A percentile compares a stretch with the other conserved stretches of the same genome.
These are phyloP conservation scores for Halcyon smyrnensis DNA, from an alignment of 2,797 vertebrate genomes.

Conservation along the genomic window DNA sequence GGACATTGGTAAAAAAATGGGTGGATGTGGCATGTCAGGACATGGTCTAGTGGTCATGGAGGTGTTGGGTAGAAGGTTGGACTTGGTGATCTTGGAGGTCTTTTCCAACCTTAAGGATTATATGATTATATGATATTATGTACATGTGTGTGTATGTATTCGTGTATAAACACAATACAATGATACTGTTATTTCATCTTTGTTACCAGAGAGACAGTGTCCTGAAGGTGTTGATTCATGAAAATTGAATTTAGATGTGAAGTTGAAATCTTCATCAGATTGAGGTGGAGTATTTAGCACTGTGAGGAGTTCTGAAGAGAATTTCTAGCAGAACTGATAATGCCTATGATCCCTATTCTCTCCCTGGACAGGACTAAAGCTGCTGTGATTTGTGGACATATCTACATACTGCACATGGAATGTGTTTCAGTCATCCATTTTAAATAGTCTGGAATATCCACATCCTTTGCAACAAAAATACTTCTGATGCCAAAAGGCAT, in stretches of 20 bases:
- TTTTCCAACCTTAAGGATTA: too few species aligned
- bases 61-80: too few species aligned
- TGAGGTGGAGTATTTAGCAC: not conserved
- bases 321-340: not conserved
- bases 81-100: too few species aligned
- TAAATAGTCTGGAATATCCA: not conserved
- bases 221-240: not conserved
- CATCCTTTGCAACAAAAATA: not conserved
- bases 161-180: not conserved
- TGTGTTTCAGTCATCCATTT: not conserved
- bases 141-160: not conserved
- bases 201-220: not conserved
- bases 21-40: too few species aligned
- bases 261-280: not conserved
- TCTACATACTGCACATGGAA: not conserved
- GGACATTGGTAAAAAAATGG: too few species aligned
- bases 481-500: not conserved
- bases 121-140: not conserved
- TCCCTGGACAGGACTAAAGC: not conserved
- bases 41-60: too few species aligned
- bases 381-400: not conserved
- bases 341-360: not conserved
- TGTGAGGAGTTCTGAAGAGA: not conserved
- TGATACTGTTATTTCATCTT: not conserved
- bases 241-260: not conserved